Base-by-base conservation (phyloP, 2,113 vertebrate species). In the Pardalotus punctatus region DNA sequence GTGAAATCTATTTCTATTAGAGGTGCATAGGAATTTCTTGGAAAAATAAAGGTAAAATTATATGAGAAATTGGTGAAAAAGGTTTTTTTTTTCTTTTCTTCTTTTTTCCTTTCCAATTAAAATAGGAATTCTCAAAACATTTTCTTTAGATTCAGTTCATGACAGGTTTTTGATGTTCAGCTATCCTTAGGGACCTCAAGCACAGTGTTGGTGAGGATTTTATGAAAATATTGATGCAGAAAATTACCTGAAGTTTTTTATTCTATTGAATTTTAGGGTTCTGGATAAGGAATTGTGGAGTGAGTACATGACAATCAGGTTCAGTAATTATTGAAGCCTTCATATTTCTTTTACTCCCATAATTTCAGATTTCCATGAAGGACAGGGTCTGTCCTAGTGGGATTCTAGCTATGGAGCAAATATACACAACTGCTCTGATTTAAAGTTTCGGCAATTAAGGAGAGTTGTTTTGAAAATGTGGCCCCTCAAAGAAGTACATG, bases 401-500 rank as follows among this genome's bases (percentile, higher is more conserved):
- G 38, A 47, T 51, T 85, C 35, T 40, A 42, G 27, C 18, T 85
- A 11, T 50, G 74, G 18, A 48, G 38, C 57, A 85, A 93, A 89
- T 67, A 25, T 7, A 48, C 0, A 2, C 33, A 89, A 53, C 48
- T 72, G 27, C 23, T 21, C 47, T 74, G 13, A 74, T 71, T 62
- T 71, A 77, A 77, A 93, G 40, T 58, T 77, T 70, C 51, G 6
- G 5, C 51, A 77, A 3, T 66, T 86, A 73, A 6, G 13, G 29
- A 65, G 66, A 81, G 28, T 17, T 93, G 50, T 93, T 93, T 56
- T 47, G 70, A 80, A 88, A 80, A 70, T 33, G 54, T 72, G 42
- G 19, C 16, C 23, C n/a, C 73, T 82, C 5, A 3, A 18, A 67
- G 58, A 90, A 64, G 10, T 74, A 56, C 28, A 24, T 0, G 1